Base-by-base conservation (phyloP, 1,140 invertebrate genomes). In the Drosophila paulistorum region DNA sequence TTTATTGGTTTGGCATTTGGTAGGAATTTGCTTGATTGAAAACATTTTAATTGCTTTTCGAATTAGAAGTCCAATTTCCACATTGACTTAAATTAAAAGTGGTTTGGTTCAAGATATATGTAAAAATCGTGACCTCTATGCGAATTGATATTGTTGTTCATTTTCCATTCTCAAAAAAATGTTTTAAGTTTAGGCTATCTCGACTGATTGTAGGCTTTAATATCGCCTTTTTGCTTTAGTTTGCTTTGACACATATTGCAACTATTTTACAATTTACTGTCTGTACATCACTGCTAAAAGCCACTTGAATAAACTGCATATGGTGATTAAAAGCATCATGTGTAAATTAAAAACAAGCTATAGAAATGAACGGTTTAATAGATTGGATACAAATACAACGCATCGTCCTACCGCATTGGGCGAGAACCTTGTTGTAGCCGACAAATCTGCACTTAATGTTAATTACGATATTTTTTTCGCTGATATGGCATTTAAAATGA, bases 381-480 rank as follows among this genome's bases (percentile, higher is more conserved):
- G 17, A 11, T 48, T 17, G 17, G 17, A 17, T 17, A 17, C 3
- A 23, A 23, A n/a, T 42, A 42, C n/a, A 11, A 45, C 7, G 42
- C 17, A 2, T 39, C 37, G 14, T 7, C 23, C 37, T 14, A 42
- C 59, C 39, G 35, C 59, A 41, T 11, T 11, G 37, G 4, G 11
- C 6, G 1, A 26, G 14, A 61, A 23, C 13, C 7, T 37, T 63
- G 2, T 14, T 54, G 54, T 63, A 37, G 45, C 41, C 68, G 66
- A 67, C 62, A 86, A 87, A 86, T 86, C 79, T 83, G 83, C 83
- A 86, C 83, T 86, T 86, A 83, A 87, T 59, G 79, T 83, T 86
- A 86, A 86, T 86, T 87, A 77, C 76, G 59, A 69, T 67, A 59
- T 55, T 72, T 72, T 77, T 77, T 80, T 68, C 45, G 83, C 69